Evolutionary conservation across 1,140 invertebrate genomes (phyloP).

Genomic region (Medauroidea extradentata): DNA sequence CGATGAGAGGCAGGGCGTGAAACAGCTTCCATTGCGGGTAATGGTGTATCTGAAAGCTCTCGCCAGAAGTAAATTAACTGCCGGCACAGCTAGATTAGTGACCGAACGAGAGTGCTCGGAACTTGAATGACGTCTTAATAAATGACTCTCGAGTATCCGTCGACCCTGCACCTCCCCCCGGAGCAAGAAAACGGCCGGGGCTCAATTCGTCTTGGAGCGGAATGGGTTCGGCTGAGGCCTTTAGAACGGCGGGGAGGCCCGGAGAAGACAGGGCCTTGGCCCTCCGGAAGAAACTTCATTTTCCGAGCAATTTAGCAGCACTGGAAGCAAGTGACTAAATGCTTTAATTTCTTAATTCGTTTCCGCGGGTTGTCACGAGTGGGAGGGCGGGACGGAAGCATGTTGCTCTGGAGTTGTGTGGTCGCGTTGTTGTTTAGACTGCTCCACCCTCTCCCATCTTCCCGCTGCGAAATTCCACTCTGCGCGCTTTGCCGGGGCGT

Average conservation of each 20-base stretch:
- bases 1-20: neutral
- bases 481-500: too few species aligned
- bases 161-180: neutral
- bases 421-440: too few species aligned
- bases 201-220: neutral
- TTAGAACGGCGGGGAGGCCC: neutral
- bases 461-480: too few species aligned
- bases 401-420: too few species aligned
- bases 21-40: too few species aligned
- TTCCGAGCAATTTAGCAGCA: constrained; percentile 18
- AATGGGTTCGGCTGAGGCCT: neutral
- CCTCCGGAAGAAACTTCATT: constrained; percentile 14
- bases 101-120: neutral
- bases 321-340: constrained; percentile 16
- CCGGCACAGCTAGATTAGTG: neutral
- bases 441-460: too few species aligned
- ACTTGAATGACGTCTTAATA: too few species aligned
- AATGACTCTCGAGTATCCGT: too few species aligned
- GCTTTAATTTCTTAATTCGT: constrained; percentile 21
- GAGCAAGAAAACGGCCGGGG: neutral
- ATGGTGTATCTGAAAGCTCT: too few species aligned
- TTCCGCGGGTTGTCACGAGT: neutral
- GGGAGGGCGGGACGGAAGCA: neutral
- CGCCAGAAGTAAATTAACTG: too few species aligned
- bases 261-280: neutral